Base-by-base conservation (phyloP, 2,797 vertebrate species). In the Malurus leucopterus region DNA sequence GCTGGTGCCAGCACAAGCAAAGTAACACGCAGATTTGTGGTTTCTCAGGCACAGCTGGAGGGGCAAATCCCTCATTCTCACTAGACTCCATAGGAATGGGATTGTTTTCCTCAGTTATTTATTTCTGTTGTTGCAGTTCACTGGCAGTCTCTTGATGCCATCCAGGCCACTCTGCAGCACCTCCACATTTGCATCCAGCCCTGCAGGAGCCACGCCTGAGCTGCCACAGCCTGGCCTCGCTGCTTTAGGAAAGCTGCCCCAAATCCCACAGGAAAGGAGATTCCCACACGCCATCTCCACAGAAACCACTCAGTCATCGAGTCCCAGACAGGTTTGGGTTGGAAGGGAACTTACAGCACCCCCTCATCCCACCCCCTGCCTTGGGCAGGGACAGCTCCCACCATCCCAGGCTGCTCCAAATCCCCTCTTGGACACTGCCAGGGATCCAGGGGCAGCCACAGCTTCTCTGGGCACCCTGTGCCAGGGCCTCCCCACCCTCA, bases 371-470 rank as follows among this genome's bases (percentile, higher is more conserved):
- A 13, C 16, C 6, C 5, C 15, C 9, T 30, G 24, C 5, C 61
- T 23, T 12, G 7, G n/a, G 8, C 34, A 73, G 54, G 36, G 41
- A 32, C 62, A 55, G 2, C 23, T 73, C 0, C 23, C 62, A 36
- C 9, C 1, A 0, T 3, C 11, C 41, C 69, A 68, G 49, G 27
- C 0, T 21, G 11, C 19, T 73, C 61, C 61, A 3, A 46, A 10
- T 6, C 30, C 13, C 0, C 0, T 41, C 43, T 49, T 38, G 49
- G 7, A 0, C 27, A 62, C 2, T 68, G 0, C 20, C 55, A 74
- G n/a, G 43, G 55, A 15, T 67, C 15, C 71, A 61, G 34, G 27
- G 4, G 6, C 54, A 73, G 41, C 54, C 68, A n/a, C 69, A 86
- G n/a, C 41, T 68, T 0, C 49, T 50, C 27, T 21, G 55, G 5